Percentiles rank a stretch among this genome's conserved stretches.
Evolutionary conservation across 1,140 invertebrate species (phyloP).

Genomic region (Lordiphosa clarofinis): DNA sequence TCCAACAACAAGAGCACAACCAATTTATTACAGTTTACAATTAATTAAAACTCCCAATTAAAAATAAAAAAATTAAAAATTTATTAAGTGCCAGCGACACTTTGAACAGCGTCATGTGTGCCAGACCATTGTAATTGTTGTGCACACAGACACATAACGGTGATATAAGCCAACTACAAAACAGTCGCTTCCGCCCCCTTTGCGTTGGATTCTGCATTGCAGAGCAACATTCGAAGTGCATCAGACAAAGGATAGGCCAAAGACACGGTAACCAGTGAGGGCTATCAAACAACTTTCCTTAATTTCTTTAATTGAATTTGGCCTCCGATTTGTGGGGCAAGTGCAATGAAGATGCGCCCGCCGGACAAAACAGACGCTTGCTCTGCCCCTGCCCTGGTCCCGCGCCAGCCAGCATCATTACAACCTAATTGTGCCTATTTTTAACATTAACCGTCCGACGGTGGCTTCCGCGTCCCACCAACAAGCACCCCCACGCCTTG

Average conservation of each 20-base stretch:
- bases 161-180: constrained; percentile 70
- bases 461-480: constrained; percentile 47
- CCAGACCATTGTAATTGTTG: constrained; percentile 26
- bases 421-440: constrained; percentile 75
- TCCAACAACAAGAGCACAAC: constrained; percentile 15
- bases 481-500: constrained; percentile 6
- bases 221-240: too few species aligned
- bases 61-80: too few species aligned
- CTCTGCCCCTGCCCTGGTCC: not conserved
- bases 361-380: constrained; percentile 10
- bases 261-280: too few species aligned
- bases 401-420: constrained; percentile 54
- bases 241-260: too few species aligned
- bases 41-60: too few species aligned
- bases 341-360: constrained; percentile 2
- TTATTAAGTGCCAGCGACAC: too few species aligned
- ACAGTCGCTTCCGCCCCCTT: constrained; percentile 27
- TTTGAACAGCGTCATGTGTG: constrained; percentile 22
- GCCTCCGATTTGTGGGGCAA: not conserved
- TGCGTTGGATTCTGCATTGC: too few species aligned
- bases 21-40: constrained; percentile 21
- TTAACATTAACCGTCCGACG: constrained; percentile 55
- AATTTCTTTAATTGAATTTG: too few species aligned
- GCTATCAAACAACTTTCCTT: too few species aligned
- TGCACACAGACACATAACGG: constrained; percentile 23